Evolutionary conservation across 2,797 vertebrate genomes (phyloP), one percentile per base, ranked within the genome.

Genomic region (Sylvilagus floridanus): DNA sequence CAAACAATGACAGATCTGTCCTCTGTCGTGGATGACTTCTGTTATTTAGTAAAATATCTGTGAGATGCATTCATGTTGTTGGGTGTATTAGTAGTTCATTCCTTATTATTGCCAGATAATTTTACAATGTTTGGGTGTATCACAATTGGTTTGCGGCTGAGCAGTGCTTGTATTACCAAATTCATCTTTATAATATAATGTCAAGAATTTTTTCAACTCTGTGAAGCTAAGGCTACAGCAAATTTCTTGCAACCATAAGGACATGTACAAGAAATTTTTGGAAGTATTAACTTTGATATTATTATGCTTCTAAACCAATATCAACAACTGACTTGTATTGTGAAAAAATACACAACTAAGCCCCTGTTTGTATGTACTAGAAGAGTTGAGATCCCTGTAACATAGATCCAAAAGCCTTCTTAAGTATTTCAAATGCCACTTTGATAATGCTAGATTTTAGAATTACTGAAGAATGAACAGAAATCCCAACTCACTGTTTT

Each of bases 231-330:
- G 22, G 1, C 16, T 32, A 69, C 16, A 77, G 26, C 28, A 81
- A 90, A 52, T 30, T 62, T 88, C 22, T 87, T 78, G 13, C 24
- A 90, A 72, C 14, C 21, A 93, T 32, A 52, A 93, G 54, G 7
- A 90, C 94, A 50, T 89, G 4, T 54, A 65, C 7, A 85, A 60
- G 12, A 71, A 28, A 57, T 63, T 95, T 85, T 84, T 10, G 73
- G n/a, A 73, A 62, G 37, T 47, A 66, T 13, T 77, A 90, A 68
- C 63, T 75, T 26, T 62, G 50, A 88, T 10, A 66, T 52, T 13
- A 76, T 50, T 79, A 91, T 89, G 65, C 14, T 92, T 92, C 37
- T 82, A 91, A 92, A 92, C 5, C 28, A 93, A 62, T 50, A 50
- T 21, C 28, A 86, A 54, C 7, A 79, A 94, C 13, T 19, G 26